Evolutionary conservation across 2,797 vertebrate genomes (phyloP).

Genomic region (Petrocephalus sullivani): DNA sequence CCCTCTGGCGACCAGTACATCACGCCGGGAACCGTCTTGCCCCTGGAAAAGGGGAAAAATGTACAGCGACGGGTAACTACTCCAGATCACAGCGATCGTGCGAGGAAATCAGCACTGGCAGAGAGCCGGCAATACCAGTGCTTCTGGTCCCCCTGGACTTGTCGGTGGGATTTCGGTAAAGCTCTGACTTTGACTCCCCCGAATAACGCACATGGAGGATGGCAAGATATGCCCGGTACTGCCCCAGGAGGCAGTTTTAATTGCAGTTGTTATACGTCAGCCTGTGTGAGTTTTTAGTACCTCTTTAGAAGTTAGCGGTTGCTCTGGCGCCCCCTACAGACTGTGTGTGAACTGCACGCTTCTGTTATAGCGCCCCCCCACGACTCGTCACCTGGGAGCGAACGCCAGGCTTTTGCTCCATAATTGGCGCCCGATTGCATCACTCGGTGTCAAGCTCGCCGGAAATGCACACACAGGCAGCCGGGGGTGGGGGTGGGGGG

Average conservation of each 20-base stretch:
- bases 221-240: background rate
- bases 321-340: background rate
- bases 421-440: background rate
- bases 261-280: background rate
- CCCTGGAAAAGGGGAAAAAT: background rate
- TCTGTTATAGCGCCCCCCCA: background rate
- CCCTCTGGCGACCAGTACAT: background rate
- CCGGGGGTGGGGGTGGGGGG: background rate
- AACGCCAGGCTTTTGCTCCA: background rate
- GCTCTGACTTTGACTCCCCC: no score
- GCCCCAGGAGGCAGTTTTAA: background rate
- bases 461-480: background rate
- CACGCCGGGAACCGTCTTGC: background rate
- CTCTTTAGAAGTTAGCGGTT: background rate
- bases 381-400: background rate
- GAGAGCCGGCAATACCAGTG: no score
- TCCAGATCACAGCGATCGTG: background rate
- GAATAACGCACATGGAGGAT: background rate
- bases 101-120: background rate
- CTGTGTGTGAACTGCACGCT: background rate
- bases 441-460: background rate
- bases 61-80: background rate
- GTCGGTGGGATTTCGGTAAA: background rate
- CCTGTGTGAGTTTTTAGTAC: background rate
- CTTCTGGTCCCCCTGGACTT: no score